These are phyloP conservation scores for Parasteatoda lunata DNA, from an alignment of 2,888 invertebrate genomes.

Conservation along the genomic window DNA sequence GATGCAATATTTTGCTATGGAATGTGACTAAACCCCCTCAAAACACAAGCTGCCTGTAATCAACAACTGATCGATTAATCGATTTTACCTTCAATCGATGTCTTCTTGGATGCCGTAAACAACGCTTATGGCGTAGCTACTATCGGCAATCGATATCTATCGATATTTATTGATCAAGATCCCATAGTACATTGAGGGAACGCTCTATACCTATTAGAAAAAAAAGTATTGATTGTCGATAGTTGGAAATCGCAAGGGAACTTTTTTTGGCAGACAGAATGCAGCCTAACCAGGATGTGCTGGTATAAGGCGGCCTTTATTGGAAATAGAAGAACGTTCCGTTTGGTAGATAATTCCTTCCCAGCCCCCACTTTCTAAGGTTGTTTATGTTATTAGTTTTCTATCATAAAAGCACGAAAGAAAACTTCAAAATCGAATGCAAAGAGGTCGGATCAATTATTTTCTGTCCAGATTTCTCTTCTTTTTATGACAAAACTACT, in stretches of 20 bases:
- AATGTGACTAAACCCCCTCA: conserved; percentile 44
- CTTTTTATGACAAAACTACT: no score
- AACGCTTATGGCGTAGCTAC: conserved; percentile 61
- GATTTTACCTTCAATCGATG: conserved; percentile 55
- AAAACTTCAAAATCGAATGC: background rate
- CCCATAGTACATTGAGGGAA: conserved; percentile 13
- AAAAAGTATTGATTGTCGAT: conserved; percentile 54
- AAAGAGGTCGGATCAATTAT: background rate
- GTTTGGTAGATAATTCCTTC: conserved; percentile 2
- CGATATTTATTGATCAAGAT: conserved; percentile 61
- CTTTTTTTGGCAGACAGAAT: conserved; percentile 34
- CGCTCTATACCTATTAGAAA: conserved; percentile 30
- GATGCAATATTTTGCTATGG: conserved; percentile 58
- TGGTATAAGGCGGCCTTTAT: background rate
- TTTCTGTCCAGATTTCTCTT: background rate
- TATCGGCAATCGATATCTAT: conserved; percentile 62
- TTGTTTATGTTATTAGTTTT: conserved; percentile 3
- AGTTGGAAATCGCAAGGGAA: conserved; percentile 61
- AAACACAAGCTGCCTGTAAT: conserved; percentile 59
- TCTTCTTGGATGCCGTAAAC: conserved; percentile 59
- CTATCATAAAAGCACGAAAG: background rate
- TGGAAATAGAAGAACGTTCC: background rate
- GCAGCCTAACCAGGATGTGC: background rate
- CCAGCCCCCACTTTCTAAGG: background rate
- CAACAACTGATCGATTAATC: conserved; percentile 66